A percentile compares a stretch with the other conserved stretches of the same genome.
Conservation (phyloP, 2,113 vertebrate species). For the Myiozetetes cayanensis region DNA sequence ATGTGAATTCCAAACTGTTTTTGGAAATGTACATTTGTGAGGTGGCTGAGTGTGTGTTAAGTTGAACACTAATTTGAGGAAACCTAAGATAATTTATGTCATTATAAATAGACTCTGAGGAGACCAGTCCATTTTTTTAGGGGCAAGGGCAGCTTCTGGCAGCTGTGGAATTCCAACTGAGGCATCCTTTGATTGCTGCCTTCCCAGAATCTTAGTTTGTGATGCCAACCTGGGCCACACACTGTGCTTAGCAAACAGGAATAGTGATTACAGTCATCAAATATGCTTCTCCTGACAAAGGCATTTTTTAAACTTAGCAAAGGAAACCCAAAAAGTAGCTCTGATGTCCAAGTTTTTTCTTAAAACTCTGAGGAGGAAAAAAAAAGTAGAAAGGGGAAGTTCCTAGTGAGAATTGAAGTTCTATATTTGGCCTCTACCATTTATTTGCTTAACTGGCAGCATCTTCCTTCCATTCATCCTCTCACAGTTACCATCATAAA, state of each 20-base stretch:
- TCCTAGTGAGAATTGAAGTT: background rate
- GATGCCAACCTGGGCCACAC: slow-evolving; percentile 46
- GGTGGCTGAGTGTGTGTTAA: background rate
- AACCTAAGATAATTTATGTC: background rate
- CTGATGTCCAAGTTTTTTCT: slow-evolving; percentile 5
- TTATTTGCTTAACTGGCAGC: slow-evolving; percentile 33
- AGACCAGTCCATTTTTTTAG: background rate
- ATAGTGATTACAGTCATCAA: background rate
- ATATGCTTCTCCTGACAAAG: slow-evolving; percentile 21
- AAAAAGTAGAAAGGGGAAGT: slow-evolving; percentile 13
- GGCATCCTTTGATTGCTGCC: background rate
- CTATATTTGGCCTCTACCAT: slow-evolving; percentile 16
- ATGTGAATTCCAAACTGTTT: background rate
- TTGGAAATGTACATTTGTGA: background rate
- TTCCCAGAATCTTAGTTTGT: background rate
- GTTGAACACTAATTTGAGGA: background rate
- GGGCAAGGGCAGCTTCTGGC: slow-evolving; percentile 22
- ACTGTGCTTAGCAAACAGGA: background rate
- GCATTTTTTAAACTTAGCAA: background rate
- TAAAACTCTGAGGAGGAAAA: background rate
- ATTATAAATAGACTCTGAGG: background rate
- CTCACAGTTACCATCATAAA: background rate
- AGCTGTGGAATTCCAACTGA: slow-evolving; percentile 1
- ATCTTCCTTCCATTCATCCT: slow-evolving; percentile 45
- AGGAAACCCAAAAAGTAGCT: background rate